Evolutionary conservation across 2,113 vertebrate genomes (phyloP).

Genomic region (Tringa solitaria): DNA sequence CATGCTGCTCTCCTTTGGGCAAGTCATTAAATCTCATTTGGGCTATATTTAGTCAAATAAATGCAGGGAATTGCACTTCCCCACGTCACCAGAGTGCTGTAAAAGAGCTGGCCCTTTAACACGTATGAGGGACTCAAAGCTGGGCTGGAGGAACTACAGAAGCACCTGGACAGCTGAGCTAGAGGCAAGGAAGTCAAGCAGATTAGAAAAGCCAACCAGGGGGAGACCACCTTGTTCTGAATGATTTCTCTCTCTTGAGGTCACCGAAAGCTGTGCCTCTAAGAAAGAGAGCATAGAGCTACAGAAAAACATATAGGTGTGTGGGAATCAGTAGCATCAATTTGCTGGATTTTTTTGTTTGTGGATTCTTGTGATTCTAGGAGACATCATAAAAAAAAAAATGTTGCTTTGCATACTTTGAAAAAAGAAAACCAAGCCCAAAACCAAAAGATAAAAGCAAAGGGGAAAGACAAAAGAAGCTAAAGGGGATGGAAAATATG

Average conservation of each 20-base stretch:
- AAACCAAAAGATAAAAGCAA: neutral
- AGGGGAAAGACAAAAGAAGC: neutral
- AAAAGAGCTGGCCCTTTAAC: neutral
- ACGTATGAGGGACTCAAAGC: neutral
- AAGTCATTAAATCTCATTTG: neutral
- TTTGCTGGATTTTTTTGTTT: neutral
- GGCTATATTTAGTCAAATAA: neutral
- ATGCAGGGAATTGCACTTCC: neutral
- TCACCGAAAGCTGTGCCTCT: neutral
- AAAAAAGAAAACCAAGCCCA: neutral
- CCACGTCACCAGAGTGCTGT: neutral
- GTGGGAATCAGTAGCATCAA: neutral
- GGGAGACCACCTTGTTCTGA: neutral
- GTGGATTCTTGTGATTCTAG: neutral
- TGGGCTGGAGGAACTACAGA: neutral
- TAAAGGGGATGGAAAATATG: conserved; percentile 12
- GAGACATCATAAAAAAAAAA: neutral
- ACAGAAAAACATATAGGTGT: neutral
- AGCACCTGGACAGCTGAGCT: neutral
- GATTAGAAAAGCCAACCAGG: neutral
- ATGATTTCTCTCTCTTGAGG: neutral
- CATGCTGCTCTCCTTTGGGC: neutral
- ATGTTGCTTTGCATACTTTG: neutral
- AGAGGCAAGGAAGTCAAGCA: neutral
- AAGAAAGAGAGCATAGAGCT: neutral